phyloP scores from a whole-genome alignment of 2,797 vertebrate species.

The Glossophaga mutica region DNA sequence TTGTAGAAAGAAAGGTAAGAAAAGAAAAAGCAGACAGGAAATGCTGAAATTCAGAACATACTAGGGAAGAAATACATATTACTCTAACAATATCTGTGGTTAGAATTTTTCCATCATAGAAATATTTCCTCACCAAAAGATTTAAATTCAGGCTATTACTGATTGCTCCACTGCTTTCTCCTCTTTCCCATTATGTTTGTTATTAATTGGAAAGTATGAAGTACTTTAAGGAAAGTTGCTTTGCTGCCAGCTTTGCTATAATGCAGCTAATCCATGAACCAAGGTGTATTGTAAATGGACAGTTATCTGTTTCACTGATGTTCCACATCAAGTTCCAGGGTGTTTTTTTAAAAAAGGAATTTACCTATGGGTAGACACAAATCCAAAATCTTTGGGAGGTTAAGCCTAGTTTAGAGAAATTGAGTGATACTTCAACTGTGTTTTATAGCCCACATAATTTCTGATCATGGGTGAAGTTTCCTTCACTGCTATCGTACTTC shows the following conservation, averaged over 20 bases:
- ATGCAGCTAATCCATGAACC: not conserved
- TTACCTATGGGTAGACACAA: not conserved
- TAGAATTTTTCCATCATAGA: not conserved
- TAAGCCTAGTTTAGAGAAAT: constrained; percentile 6
- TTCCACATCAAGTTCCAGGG: not conserved
- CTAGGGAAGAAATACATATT: not conserved
- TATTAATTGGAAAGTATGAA: not conserved
- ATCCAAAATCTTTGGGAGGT: not conserved
- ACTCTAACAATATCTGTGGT: not conserved
- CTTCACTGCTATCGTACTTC: not conserved
- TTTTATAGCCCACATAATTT: not conserved
- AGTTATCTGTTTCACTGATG: not conserved
- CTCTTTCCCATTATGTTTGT: not conserved
- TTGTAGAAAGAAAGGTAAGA: not conserved
- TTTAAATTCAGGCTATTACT: not conserved
- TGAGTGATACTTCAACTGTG: not conserved
- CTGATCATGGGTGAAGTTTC: not conserved
- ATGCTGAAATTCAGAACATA: not conserved
- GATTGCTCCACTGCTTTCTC: not conserved
- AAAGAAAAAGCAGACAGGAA: not conserved
- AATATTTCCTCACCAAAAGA: not conserved
- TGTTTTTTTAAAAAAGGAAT: not conserved
- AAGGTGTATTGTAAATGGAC: not conserved
- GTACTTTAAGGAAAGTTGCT: not conserved
- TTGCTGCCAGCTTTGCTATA: not conserved